These are phyloP conservation scores for Calosoma granatense DNA, from an alignment of 1,140 invertebrate species.

Conservation along the genomic window DNA sequence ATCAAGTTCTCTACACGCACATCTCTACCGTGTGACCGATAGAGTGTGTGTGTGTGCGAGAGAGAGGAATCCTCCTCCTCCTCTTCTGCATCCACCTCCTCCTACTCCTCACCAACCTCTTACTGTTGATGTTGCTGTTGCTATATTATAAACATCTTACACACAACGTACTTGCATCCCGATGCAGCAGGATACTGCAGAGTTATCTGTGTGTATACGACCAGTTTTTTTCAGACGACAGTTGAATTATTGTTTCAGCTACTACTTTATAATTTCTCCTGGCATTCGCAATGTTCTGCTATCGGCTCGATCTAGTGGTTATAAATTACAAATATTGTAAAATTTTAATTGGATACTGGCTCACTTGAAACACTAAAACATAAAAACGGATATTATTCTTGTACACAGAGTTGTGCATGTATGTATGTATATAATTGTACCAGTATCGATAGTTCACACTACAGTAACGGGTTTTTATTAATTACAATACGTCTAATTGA, in stretches of 20 bases:
- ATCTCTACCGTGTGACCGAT: too few relatives aligned
- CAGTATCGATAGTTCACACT: not conserved
- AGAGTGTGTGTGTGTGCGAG: too few relatives aligned
- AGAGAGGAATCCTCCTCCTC: too few relatives aligned
- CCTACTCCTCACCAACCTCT: too few relatives aligned
- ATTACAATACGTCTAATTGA: too few relatives aligned
- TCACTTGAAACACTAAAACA: not conserved
- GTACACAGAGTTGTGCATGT: too few relatives aligned
- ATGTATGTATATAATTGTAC: not conserved
- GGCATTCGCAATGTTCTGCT: slow-evolving; percentile 5
- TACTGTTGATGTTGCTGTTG: too few relatives aligned
- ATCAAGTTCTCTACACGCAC: too few relatives aligned
- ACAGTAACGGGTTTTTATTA: not conserved
- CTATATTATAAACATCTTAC: not conserved
- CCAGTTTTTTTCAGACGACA: not conserved
- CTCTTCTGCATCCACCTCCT: too few relatives aligned
- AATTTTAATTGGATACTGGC: slow-evolving; percentile 3
- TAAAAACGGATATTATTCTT: not conserved
- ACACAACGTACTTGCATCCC: too few relatives aligned
- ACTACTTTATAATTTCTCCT: slow-evolving; percentile 5
- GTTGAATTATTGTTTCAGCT: slow-evolving; percentile 6
- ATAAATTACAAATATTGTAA: slow-evolving; percentile 9
- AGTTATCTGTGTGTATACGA: not conserved
- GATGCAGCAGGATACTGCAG: not conserved
- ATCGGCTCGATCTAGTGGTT: slow-evolving; percentile 3